Percentiles rank a stretch among this genome's conserved stretches.
Conservation (phyloP, 30 jellyfish, hydroid and myxozoan species). For the Hydra vulgaris region DNA sequence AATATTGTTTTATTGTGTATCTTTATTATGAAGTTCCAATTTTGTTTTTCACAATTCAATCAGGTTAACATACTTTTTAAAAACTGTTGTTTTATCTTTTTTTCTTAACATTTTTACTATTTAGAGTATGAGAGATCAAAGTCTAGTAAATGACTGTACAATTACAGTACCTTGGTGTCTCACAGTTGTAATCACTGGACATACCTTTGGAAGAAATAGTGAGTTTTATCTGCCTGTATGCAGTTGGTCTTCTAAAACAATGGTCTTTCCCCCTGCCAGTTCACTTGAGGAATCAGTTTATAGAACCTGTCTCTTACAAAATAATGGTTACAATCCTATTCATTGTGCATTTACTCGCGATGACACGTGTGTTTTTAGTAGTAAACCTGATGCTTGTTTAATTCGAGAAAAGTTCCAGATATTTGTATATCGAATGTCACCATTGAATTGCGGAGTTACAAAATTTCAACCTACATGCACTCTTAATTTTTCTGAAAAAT, state of each 20-base stretch:
- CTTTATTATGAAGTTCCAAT: too few relatives aligned
- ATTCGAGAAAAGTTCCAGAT: conserved; percentile 39
- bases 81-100: too few relatives aligned
- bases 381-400: conserved; percentile 55
- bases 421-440: conserved; percentile 31
- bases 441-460: conserved; percentile 38
- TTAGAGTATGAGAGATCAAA: conserved; percentile 58
- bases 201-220: conserved; percentile 42
- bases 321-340: conserved; percentile 45
- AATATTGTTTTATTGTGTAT: too few relatives aligned
- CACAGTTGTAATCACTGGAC: conserved; percentile 36
- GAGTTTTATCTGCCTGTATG: conserved; percentile 55
- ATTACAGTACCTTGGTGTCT: conserved; percentile 79
- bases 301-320: conserved; percentile 34
- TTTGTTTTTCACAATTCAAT: too few relatives aligned
- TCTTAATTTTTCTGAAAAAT: conserved; percentile 35
- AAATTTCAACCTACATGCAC: conserved; percentile 20
- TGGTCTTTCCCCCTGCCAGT: conserved; percentile 51
- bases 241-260: conserved; percentile 12
- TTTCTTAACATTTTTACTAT: too few relatives aligned
- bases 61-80: too few relatives aligned
- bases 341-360: conserved; percentile 42
- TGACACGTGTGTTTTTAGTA: conserved; percentile 26
- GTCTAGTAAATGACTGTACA: conserved; percentile 36
- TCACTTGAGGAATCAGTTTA: conserved; percentile 25